Evolutionary conservation across 2,888 invertebrate species (phyloP).

Genomic region (Hirtodrosophila alboralis): DNA sequence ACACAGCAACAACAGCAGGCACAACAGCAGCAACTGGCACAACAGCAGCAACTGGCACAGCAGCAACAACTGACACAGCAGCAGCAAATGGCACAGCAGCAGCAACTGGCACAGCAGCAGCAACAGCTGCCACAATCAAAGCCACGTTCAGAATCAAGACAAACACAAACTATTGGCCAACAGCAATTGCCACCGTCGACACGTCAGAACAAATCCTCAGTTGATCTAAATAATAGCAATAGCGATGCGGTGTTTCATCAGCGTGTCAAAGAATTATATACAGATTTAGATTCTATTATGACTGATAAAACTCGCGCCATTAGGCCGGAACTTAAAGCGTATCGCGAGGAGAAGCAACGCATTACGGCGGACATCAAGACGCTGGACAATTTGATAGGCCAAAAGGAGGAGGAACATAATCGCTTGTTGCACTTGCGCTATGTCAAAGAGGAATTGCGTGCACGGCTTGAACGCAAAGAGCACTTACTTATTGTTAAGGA

Average conservation of each 20-base stretch:
- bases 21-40: neutral
- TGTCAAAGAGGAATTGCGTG: conserved; percentile 92
- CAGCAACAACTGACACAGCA: neutral
- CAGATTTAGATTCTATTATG: conserved; percentile 65
- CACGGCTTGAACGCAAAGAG: conserved; percentile 89
- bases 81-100: neutral
- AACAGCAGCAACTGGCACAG: neutral
- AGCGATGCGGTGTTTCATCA: conserved; percentile 72
- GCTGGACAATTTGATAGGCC: conserved; percentile 89
- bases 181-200: conserved; percentile 1
- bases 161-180: conserved; percentile 4
- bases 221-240: conserved; percentile 54
- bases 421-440: conserved; percentile 92
- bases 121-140: conserved; percentile 12
- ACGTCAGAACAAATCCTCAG: conserved; percentile 23
- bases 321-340: conserved; percentile 86
- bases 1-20: neutral
- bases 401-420: conserved; percentile 95
- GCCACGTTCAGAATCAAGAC: conserved; percentile 25
- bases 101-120: neutral
- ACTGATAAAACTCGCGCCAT: conserved; percentile 85
- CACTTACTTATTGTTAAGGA: conserved; percentile 85
- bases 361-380: conserved; percentile 88
- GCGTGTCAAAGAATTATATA: conserved; percentile 69
- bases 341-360: conserved; percentile 88